Conservation (phyloP, 2,888 invertebrate species). For the Scelioninae gen. 2 region DNA sequence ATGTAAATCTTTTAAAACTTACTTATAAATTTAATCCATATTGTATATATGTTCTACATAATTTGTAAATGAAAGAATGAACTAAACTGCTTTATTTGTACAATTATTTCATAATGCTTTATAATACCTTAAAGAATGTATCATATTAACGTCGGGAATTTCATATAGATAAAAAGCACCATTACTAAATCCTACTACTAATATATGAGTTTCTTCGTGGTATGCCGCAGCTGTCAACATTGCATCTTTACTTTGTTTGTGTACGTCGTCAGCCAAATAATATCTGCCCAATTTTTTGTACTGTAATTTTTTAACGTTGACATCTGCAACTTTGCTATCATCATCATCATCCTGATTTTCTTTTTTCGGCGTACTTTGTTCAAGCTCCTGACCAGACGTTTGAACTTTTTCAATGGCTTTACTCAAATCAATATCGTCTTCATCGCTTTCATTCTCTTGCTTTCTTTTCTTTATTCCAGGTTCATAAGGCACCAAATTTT, state of each 20-base stretch:
- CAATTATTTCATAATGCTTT: no score
- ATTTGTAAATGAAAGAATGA: no score
- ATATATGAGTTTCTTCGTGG: slow-evolving; percentile 85
- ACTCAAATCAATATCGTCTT: slow-evolving; percentile 83
- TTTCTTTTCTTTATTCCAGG: slow-evolving; percentile 76
- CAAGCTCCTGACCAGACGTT: no score
- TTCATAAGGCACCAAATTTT: slow-evolving; percentile 79
- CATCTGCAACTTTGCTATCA: slow-evolving; percentile 13
- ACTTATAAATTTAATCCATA: no score
- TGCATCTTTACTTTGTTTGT: slow-evolving; percentile 80
- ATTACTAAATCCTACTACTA: slow-evolving; percentile 93
- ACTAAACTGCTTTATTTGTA: no score
- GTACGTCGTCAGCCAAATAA: slow-evolving; percentile 84
- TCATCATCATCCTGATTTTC: slow-evolving; percentile 68
- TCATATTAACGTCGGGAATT: slow-evolving; percentile 93
- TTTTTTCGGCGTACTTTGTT: no score
- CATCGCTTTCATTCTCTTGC: slow-evolving; percentile 69
- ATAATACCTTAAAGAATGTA: slow-evolving; percentile 84
- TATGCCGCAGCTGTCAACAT: slow-evolving; percentile 88
- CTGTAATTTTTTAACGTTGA: slow-evolving; percentile 73
- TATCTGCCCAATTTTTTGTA: slow-evolving; percentile 85
- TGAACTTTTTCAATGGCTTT: slow-evolving; percentile 68
- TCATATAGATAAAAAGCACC: slow-evolving; percentile 96
- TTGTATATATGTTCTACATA: no score
- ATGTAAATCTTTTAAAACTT: slow-evolving; percentile 79